Conservation (phyloP, 1,140 invertebrate genomes). For the Drosophila pseudoananassae region DNA sequence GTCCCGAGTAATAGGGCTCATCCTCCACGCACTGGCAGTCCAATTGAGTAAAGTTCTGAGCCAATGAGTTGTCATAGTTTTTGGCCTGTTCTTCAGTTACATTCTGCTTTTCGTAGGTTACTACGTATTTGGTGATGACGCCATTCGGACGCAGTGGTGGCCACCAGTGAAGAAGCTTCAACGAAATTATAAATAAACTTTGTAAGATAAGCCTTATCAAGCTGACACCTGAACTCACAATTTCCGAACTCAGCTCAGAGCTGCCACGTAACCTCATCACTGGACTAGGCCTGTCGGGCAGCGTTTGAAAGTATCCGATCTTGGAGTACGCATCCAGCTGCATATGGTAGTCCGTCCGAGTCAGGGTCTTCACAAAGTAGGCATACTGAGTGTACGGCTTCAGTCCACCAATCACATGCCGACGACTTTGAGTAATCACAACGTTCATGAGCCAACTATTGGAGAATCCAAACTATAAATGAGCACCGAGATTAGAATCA, state of each 20-base stretch:
- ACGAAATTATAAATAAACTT: background rate
- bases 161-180: conserved; percentile 72
- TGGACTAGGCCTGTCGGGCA: conserved; percentile 57
- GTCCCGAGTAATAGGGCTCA: conserved; percentile 57
- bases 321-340: conserved; percentile 89
- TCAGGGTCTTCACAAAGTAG: conserved; percentile 94
- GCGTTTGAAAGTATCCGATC: conserved; percentile 92
- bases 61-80: conserved; percentile 32
- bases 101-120: conserved; percentile 52
- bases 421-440: conserved; percentile 52
- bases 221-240: conserved; percentile 42
- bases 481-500: background rate
- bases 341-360: conserved; percentile 89
- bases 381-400: conserved; percentile 95
- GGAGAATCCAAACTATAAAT: background rate
- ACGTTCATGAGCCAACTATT: conserved; percentile 84
- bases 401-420: conserved; percentile 87
- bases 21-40: conserved; percentile 52
- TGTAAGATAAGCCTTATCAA: background rate
- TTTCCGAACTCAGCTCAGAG: conserved; percentile 43
- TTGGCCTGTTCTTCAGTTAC: conserved; percentile 28
- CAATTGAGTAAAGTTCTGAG: background rate
- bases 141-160: conserved; percentile 72
- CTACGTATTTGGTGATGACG: conserved; percentile 53
- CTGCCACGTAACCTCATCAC: conserved; percentile 52